Evolutionary conservation across 2,888 invertebrate genomes (phyloP).

Genomic region (Melanotus villosus): DNA sequence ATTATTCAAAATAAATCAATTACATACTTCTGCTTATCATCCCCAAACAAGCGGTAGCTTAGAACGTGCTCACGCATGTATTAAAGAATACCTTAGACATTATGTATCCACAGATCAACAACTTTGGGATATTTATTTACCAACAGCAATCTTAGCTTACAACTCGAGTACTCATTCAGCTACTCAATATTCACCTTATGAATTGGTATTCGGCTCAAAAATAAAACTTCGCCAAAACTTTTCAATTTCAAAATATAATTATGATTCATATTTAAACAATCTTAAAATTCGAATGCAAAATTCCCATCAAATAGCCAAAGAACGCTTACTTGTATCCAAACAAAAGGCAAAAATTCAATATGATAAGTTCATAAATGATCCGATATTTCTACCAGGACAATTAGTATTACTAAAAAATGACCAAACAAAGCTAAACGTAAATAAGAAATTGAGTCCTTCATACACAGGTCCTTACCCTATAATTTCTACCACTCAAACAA

Average conservation of each 20-base stretch:
- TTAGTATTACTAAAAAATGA: constrained; percentile 9
- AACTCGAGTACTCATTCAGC: constrained; percentile 55
- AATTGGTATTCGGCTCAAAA: constrained; percentile 55
- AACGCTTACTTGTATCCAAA: constrained; percentile 51
- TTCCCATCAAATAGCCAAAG: constrained; percentile 51
- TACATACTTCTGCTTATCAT: constrained; percentile 55
- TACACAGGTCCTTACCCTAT: background rate
- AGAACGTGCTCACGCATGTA: constrained; percentile 57
- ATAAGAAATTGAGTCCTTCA: background rate
- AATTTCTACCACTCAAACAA: background rate
- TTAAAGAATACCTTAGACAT: constrained; percentile 53
- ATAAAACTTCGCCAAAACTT: constrained; percentile 44
- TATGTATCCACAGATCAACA: constrained; percentile 42
- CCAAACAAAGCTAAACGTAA: background rate
- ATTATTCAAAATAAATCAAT: constrained; percentile 55
- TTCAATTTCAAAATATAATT: constrained; percentile 54
- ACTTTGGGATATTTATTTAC: constrained; percentile 35
- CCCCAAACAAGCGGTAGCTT: constrained; percentile 55
- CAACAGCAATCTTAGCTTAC: constrained; percentile 53
- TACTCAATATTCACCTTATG: constrained; percentile 56
- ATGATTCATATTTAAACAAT: constrained; percentile 51
- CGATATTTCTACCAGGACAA: background rate
- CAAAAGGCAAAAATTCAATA: constrained; percentile 49
- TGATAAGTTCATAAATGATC: constrained; percentile 36
- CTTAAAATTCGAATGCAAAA: constrained; percentile 51